Conservation (phyloP, 2,797 vertebrate species). For the Pelochelys cantorii region DNA sequence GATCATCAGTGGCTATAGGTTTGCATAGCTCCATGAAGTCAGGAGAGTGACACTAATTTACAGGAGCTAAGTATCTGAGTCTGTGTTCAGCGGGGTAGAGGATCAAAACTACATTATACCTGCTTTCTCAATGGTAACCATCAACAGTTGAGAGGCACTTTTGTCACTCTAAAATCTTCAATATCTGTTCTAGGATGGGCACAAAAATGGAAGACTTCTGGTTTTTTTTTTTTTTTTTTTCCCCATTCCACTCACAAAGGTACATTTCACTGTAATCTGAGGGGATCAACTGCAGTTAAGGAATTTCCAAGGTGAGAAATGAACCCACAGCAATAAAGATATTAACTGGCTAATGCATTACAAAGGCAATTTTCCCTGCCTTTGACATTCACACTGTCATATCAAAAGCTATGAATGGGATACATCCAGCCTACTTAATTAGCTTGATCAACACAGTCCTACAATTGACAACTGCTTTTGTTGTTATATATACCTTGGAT, state of each 20-base stretch:
- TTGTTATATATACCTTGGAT: no score
- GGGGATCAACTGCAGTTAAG: neutral
- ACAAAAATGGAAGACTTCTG: neutral
- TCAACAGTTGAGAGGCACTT: neutral
- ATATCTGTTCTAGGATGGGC: neutral
- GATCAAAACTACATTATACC: neutral
- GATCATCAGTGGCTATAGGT: neutral
- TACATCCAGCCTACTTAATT: no score
- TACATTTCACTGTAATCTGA: neutral
- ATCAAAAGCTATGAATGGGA: no score
- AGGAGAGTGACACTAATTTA: neutral
- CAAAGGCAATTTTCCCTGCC: no score
- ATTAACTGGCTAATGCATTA: no score
- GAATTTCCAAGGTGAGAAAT: conserved; percentile 37
- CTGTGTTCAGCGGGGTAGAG: neutral
- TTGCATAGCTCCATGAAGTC: neutral
- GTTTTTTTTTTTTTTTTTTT: neutral
- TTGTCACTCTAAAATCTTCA: neutral
- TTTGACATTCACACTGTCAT: no score
- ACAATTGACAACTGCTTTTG: no score
- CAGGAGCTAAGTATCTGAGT: neutral
- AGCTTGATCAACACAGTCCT: no score
- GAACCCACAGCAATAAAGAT: neutral
- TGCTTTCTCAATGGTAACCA: neutral
- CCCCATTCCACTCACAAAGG: neutral